phyloP scores from a whole-genome alignment of 2,113 vertebrate genomes.

The Pseudorhombus dupliciocellatus region DNA sequence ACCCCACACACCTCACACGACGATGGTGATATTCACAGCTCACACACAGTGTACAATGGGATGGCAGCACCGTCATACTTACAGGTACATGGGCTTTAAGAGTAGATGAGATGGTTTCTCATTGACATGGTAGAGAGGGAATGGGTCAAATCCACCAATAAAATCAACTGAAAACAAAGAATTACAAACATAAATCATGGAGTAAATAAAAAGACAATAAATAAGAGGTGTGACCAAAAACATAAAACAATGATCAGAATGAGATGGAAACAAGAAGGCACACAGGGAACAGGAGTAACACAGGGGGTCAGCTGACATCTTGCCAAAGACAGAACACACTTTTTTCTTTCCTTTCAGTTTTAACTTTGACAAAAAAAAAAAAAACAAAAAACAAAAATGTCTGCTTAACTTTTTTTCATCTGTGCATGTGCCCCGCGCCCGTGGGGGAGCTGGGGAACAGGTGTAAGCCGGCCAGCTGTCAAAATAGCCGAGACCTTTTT shows the following conservation, averaged over 20 bases:
- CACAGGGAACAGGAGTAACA: constrained; percentile 7
- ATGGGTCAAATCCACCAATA: constrained; percentile 97
- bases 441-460: constrained; percentile 48
- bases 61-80: constrained; percentile 80
- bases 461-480: constrained; percentile 65
- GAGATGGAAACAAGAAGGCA: constrained; percentile 30
- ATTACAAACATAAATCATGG: constrained; percentile 63
- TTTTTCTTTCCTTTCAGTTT: constrained; percentile 7
- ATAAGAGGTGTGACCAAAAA: constrained; percentile 6
- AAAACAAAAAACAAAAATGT: constrained; percentile 1
- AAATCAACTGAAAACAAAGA: constrained; percentile 94
- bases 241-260: background rate
- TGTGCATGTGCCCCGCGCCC: constrained; percentile 16
- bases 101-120: constrained; percentile 93
- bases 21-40: background rate
- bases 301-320: background rate
- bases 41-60: constrained; percentile 6
- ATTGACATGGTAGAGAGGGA: constrained; percentile 95
- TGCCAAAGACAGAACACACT: background rate
- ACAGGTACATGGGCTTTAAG: constrained; percentile 91
- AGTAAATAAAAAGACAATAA: constrained; percentile 58
- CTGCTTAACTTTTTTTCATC: constrained; percentile 29
- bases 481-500: constrained; percentile 60
- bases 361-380: constrained; percentile 16
- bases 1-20: no score